phyloP scores from a whole-genome alignment of 1,140 invertebrate species.

The Heliconius congener region DNA sequence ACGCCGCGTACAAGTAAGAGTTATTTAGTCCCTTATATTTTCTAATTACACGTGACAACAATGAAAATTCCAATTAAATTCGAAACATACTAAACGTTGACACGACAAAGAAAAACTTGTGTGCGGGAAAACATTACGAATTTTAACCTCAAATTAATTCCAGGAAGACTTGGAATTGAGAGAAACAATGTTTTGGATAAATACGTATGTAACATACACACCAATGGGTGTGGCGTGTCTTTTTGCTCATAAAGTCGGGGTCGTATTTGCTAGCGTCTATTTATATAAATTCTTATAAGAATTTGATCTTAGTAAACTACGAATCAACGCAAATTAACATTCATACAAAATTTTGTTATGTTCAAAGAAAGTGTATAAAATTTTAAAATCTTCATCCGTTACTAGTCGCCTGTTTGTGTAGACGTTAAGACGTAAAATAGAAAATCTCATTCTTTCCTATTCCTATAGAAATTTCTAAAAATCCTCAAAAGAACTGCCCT shows the following conservation, averaged over 20 bases:
- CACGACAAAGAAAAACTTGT: conserved; percentile 54
- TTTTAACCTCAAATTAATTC: conserved; percentile 51
- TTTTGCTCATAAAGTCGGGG: neutral
- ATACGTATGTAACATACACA: conserved; percentile 4
- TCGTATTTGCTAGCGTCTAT: neutral
- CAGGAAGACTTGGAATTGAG: conserved; percentile 35
- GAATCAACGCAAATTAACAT: too few relatives aligned
- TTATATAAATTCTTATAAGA: neutral
- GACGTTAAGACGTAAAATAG: too few relatives aligned
- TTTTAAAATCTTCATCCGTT: too few relatives aligned
- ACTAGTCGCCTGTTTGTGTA: too few relatives aligned
- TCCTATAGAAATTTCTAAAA: too few relatives aligned
- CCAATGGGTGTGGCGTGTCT: neutral
- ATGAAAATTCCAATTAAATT: conserved; percentile 78
- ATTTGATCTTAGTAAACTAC: too few relatives aligned
- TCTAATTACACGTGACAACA: conserved; percentile 77
- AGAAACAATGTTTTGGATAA: conserved; percentile 24
- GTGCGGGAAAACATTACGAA: conserved; percentile 54
- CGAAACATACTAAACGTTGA: conserved; percentile 65
- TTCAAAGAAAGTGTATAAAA: too few relatives aligned
- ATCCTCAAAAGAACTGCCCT: too few relatives aligned
- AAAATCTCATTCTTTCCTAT: too few relatives aligned
- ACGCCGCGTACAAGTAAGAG: conserved; percentile 53
- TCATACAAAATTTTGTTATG: too few relatives aligned
- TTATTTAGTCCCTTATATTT: conserved; percentile 65